These are phyloP conservation scores for Thunnus thynnus DNA, from an alignment of 2,113 vertebrate genomes.

Conservation along the genomic window DNA sequence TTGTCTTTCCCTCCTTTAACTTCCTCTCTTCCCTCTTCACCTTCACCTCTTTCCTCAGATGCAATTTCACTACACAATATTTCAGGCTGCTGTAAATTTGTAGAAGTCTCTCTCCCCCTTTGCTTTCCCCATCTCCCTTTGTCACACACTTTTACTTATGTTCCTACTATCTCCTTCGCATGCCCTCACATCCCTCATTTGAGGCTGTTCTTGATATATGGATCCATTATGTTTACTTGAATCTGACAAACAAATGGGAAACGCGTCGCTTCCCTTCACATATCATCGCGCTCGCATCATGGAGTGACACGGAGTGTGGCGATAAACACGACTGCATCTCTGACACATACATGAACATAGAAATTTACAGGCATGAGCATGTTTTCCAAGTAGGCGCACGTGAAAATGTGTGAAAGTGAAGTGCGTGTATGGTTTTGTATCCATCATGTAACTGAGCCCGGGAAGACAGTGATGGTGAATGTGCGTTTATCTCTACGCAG, in stretches of 20 bases:
- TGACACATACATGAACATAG: constrained; percentile 13
- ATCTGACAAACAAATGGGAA: constrained; percentile 20
- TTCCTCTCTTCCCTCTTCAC: not conserved
- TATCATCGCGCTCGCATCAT: not conserved
- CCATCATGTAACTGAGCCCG: not conserved
- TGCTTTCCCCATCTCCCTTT: not conserved
- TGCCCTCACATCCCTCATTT: not conserved
- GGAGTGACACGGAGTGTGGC: not conserved
- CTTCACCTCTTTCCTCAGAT: not conserved
- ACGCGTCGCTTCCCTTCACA: not conserved
- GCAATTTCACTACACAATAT: not conserved
- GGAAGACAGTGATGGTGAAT: not conserved
- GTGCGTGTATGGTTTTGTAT: not conserved
- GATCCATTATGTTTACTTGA: constrained; percentile 28
- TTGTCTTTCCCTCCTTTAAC: not conserved
- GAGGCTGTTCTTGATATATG: constrained; percentile 15
- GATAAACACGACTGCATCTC: constrained; percentile 9
- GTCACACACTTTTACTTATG: constrained; percentile 6
- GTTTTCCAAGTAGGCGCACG: not conserved
- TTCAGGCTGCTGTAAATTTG: not conserved
- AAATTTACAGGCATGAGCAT: not conserved
- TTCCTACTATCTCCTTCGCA: not conserved
- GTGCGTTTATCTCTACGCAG: constrained; percentile 14
- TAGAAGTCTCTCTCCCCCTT: not conserved
- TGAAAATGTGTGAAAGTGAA: not conserved